Evolutionary conservation across 2,888 invertebrate species (phyloP), one percentile per base, ranked within the genome.

Genomic region (Yponomeuta cagnagella): DNA sequence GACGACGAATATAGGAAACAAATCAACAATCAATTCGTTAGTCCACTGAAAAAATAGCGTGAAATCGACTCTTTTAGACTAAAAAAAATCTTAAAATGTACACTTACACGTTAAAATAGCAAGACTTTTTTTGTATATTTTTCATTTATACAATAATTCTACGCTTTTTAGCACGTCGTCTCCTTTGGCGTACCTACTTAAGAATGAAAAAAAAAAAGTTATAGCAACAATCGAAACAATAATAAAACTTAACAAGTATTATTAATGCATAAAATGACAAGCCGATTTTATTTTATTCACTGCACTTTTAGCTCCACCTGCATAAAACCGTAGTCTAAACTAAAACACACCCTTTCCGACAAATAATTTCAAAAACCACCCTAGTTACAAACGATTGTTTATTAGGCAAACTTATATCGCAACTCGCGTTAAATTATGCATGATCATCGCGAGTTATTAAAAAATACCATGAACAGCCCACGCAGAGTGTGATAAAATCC

Each of bases 191-290:
- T 86, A 70, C 52, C 52, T 58, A 85, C 87, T 85, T 87, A 86
- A 76, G 78, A 83, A 81, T 81, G 77, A 81, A 81, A 85, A 84
- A 82, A 82, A 33, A 33, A 88, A 86, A 58, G 15, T 58, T 58
- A 58, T 87, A 86, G 88, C 87, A 89, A 88, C 87, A 86, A 86
- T 78, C 76, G 76, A 80, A 74, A 75, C 10, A 81, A 78, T 82
- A 86, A 87, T 85, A 86, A 84, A 88, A 90, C 88, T 88, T 90
- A 89, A 89, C 86, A 86, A 87, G 79, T 80, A 79, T 77, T 77
- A 43, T 79, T 48, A 70, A 58, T 64, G 70, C 65, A 43, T 65
- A 43, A 43, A 33, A 52, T 15, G 69, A 31, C 30, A 63, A 58
- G 10, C 52, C n/a, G 37, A 15, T 69, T 48, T 48, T 33, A 10